phyloP scores from a whole-genome alignment of 2,888 invertebrate genomes.

The Neoitamus cyanurus region DNA sequence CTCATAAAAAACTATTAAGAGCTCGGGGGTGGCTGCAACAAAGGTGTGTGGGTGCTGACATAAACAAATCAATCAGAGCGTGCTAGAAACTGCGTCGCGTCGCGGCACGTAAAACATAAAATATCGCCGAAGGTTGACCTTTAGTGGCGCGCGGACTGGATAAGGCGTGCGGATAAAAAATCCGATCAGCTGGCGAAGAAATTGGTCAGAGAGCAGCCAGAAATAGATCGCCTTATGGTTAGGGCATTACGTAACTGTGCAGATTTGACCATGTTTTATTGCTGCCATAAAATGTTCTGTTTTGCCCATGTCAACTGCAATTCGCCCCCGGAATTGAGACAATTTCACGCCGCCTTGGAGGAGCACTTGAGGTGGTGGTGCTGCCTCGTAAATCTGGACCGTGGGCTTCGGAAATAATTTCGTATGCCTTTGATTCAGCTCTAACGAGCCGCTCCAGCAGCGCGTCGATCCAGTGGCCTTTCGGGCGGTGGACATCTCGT shows the following conservation, averaged over 20 bases:
- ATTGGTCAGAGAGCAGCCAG: neutral
- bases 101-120: neutral
- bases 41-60: neutral
- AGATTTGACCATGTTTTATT: neutral
- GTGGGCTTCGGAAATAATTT: neutral
- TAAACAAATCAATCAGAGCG: constrained; percentile 5
- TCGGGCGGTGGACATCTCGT: neutral
- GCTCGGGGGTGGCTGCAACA: neutral
- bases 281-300: neutral
- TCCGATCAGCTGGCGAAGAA: neutral
- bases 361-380: neutral
- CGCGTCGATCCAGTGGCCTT: neutral
- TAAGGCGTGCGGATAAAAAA: neutral
- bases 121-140: neutral
- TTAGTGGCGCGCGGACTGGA: neutral
- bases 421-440: neutral
- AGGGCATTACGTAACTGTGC: neutral
- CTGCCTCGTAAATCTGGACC: neutral
- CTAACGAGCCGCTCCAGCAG: neutral
- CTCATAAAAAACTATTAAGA: neutral
- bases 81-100: neutral
- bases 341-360: neutral
- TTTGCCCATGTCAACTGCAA: neutral
- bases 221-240: neutral
- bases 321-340: neutral